Evolutionary conservation across 2,113 vertebrate genomes (phyloP), one percentile per base, ranked within the genome.

Genomic region (Seriola dumerili): DNA sequence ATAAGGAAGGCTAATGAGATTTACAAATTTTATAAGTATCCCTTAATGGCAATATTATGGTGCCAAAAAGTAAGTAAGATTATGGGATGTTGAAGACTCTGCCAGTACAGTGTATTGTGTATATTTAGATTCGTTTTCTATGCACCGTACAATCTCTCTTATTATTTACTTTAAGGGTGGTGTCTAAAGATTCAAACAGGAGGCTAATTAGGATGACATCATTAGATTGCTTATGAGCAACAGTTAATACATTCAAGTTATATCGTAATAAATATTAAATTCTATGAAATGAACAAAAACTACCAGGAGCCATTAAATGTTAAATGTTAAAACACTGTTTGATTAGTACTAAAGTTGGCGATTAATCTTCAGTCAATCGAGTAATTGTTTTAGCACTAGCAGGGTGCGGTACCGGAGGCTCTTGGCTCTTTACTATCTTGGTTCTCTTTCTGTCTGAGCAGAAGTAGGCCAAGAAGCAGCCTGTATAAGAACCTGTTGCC

Each of bases 401-500:
- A 58, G 55, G 55, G 55, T 29, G 23, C 4, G 14, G 59, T 64
- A 19, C 38, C 63, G 40, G 63, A 42, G 38, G 12, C 2, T 50
- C 62, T 48, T 50, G 19, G 13, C 0, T n/a, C 8, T 59, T 42
- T 2, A 17, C 57, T 81, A 1, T 59, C 76, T 75, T 16, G 21
- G 0, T 46, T 81, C 13, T 6, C 13, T 38, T 42, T 48, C 23
- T 32, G 13, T 66, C 3, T 38, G 61, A 84, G 72, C 76, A 72
- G 71, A 85, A 61, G 59, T n/a, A 54, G 73, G 32, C 57, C 55
- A 58, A 68, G 40, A 52, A 46, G 76, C 76, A 65, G 66, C 54
- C 71, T 50, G 42, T 57, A 48, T 54, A 64, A 34, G 78, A 87
- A 92, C 87, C 86, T 90, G 87, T 85, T 55, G 63, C 71, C 52